These are phyloP conservation scores for Monodelphis domestica DNA, from an alignment of 2,797 vertebrate species.

Conservation along the genomic window DNA sequence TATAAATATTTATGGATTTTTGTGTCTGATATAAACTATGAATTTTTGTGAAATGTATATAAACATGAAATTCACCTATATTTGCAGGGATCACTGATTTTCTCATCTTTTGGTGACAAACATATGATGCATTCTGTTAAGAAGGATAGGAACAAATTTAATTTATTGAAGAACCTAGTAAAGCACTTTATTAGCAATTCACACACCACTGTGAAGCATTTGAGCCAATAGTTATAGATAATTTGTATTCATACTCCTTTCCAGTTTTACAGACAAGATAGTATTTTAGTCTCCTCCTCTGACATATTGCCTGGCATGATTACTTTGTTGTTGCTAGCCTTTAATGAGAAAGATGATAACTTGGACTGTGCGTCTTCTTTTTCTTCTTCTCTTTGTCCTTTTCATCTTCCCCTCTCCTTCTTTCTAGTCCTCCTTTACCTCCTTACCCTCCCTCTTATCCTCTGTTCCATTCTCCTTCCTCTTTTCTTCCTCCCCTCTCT, in stretches of 20 bases:
- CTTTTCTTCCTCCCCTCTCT: slow-evolving; percentile 4
- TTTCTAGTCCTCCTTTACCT: no score
- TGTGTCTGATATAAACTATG: not conserved
- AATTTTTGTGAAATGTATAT: not conserved
- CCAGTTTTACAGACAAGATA: not conserved
- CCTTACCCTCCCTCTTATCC: not conserved
- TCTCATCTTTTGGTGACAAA: not conserved
- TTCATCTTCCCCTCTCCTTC: not conserved
- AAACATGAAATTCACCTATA: not conserved
- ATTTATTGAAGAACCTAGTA: not conserved
- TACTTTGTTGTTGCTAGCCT: not conserved
- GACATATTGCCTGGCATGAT: not conserved
- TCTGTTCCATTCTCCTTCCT: not conserved
- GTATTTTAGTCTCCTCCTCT: not conserved
- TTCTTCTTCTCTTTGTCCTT: not conserved
- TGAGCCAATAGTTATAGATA: not conserved
- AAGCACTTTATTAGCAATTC: not conserved
- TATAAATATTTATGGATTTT: not conserved
- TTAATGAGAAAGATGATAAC: not conserved
- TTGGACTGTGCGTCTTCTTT: not conserved
- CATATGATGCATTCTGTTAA: not conserved
- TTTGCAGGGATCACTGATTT: not conserved
- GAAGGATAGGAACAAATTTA: not conserved
- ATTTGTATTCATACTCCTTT: not conserved
- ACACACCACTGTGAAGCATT: not conserved